Evolutionary conservation across 2,888 invertebrate species (phyloP), one percentile per base, ranked within the genome.

Genomic region (Aplocera efformata): DNA sequence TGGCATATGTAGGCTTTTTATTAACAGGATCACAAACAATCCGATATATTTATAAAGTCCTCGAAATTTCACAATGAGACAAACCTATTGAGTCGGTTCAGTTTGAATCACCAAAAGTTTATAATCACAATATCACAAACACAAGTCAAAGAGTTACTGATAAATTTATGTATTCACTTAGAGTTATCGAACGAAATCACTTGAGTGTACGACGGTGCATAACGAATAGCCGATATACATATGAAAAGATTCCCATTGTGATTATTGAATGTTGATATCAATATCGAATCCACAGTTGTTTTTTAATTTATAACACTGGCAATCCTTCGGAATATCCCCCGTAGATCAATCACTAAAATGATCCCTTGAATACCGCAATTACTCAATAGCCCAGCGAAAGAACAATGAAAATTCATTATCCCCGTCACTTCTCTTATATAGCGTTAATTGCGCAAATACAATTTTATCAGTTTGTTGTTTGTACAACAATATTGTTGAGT

Each of bases 1-100:
- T 81, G 81, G 76, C 88, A 88, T 86, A 75, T 48, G 86, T 83
- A 81, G 68, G 83, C 85, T 77, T 86, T 86, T 82, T 22, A 31
- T 29, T 26, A 24, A 53, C 57, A 34, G 35, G 29, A 17, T 32
- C 29, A 7, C 24, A 51, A 53, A 48, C 45, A 42, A 34, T 34
- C 38, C 38, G 6, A 24, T 23, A 27, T 36, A 13, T 42, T 23
- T 7, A 11, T 10, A 27, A 32, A 32, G 13, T 33, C 11, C 7
- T 10, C 26, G 7, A 31, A 3, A 1, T 10, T 13, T 11, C 24
- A 20, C 20, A 17, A 17, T 17, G 2, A 20, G 17, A 13, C 20
- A 10, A 30, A 30, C 1, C 6, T 21, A 8, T 32, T 17, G 23
- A 31, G 36, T 13, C 29, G 32, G 17, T 32, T 43, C 28, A 35